Conservation (phyloP, 1,140 invertebrate species). For the Brachionus sp. region DNA sequence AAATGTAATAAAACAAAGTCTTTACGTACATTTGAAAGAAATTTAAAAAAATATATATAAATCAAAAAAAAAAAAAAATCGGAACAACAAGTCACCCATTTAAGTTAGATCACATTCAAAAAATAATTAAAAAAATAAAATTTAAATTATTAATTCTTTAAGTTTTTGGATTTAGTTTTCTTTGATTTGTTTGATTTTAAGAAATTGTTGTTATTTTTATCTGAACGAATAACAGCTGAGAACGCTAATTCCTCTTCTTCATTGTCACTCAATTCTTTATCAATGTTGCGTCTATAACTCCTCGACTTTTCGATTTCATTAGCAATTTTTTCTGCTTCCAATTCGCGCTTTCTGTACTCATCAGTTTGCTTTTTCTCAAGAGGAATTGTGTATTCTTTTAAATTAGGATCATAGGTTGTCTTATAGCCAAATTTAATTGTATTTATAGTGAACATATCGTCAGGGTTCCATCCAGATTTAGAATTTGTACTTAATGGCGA, state of each 20-base stretch:
- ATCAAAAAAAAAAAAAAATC: neutral
- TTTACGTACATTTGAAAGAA: neutral
- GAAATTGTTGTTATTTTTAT: conserved; percentile 16
- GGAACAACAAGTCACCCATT: neutral
- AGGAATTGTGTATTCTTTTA: conserved; percentile 25
- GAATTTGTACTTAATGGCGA: neutral
- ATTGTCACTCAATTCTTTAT: conserved; percentile 26
- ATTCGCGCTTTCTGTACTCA: conserved; percentile 4
- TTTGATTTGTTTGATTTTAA: neutral
- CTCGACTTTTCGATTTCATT: neutral
- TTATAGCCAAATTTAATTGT: conserved; percentile 36
- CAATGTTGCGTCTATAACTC: conserved; percentile 31
- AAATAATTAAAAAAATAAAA: neutral
- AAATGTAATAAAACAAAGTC: neutral
- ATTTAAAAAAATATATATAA: neutral
- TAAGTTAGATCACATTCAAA: neutral
- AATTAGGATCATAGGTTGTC: conserved; percentile 16
- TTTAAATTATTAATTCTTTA: neutral
- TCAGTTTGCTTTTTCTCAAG: neutral
- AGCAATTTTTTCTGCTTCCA: conserved; percentile 29
- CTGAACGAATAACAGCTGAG: conserved; percentile 29
- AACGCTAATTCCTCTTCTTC: conserved; percentile 46
- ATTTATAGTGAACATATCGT: conserved; percentile 25
- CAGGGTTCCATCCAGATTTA: conserved; percentile 17
- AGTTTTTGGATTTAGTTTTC: neutral